A percentile compares a stretch with the other conserved stretches of the same genome.
phyloP scores from a whole-genome alignment of 2,888 invertebrate species.

The Didymodactylos carnosus region DNA sequence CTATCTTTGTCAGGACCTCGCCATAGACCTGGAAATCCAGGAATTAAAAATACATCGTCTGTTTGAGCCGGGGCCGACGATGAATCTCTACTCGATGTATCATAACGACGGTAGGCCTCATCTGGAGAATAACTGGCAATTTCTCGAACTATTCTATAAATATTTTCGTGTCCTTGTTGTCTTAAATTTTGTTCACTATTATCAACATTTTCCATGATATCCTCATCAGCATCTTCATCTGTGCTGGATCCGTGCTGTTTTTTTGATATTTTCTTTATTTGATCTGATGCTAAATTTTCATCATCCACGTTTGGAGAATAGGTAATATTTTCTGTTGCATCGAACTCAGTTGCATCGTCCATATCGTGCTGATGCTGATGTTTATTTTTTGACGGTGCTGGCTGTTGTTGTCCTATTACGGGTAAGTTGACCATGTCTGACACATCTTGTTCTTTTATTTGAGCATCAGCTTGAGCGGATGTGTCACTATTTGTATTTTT shows the following conservation, averaged over 20 bases:
- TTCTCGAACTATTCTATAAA: neutral
- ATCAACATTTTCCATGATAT: neutral
- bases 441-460: neutral
- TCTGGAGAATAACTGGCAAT: neutral
- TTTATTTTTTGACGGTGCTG: neutral
- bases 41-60: neutral
- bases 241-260: too few relatives aligned
- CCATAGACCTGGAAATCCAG: neutral
- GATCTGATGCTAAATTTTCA: neutral
- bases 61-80: neutral
- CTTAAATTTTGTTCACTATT: neutral
- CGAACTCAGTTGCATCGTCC: neutral
- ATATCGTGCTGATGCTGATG: neutral
- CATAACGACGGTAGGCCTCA: neutral
- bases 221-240: neutral
- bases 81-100: neutral
- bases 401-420: too few relatives aligned
- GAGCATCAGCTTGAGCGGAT: too few relatives aligned
- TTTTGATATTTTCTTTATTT: too few relatives aligned
- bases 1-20: neutral
- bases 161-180: too few relatives aligned
- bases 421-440: too few relatives aligned
- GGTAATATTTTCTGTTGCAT: neutral
- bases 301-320: neutral
- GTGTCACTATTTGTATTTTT: neutral